These are phyloP conservation scores for Benthosema pterotum DNA, from an alignment of 2,797 vertebrate genomes.

Conservation along the genomic window DNA sequence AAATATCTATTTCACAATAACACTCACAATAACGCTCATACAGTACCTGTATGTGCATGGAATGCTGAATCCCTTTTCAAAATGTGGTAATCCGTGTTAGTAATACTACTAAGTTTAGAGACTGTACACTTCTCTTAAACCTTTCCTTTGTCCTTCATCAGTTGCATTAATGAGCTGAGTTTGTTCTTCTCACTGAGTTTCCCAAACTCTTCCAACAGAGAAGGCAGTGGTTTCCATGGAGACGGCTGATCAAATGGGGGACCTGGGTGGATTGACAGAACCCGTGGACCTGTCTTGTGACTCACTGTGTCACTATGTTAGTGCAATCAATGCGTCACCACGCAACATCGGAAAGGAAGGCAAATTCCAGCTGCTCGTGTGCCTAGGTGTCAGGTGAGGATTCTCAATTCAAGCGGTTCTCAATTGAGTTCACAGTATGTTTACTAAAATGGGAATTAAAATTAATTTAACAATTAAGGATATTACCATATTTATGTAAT, in stretches of 20 bases:
- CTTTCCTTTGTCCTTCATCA: background rate
- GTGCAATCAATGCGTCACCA: slow-evolving; percentile 88
- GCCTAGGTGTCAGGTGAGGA: slow-evolving; percentile 90
- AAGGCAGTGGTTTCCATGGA: slow-evolving; percentile 90
- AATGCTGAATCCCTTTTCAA: background rate
- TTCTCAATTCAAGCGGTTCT: background rate
- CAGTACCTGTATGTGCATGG: background rate
- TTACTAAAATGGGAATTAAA: no score
- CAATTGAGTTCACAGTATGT: no score
- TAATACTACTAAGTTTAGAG: no score
- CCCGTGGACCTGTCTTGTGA: slow-evolving; percentile 83
- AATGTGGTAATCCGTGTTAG: no score
- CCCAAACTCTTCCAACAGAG: slow-evolving; percentile 73
- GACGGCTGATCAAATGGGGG: slow-evolving; percentile 88
- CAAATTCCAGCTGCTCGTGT: slow-evolving; percentile 96
- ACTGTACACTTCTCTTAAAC: background rate
- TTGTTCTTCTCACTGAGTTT: background rate
- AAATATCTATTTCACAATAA: slow-evolving; percentile 3
- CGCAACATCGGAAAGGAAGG: slow-evolving; percentile 97
- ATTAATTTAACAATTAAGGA: no score
- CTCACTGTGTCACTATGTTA: slow-evolving; percentile 92
- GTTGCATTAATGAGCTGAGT: background rate
- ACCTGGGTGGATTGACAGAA: slow-evolving; percentile 83
- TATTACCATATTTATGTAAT: no score
- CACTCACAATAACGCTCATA: background rate